Evolutionary conservation across 2,113 vertebrate genomes (phyloP).

Genomic region (Phycodurus eques): DNA sequence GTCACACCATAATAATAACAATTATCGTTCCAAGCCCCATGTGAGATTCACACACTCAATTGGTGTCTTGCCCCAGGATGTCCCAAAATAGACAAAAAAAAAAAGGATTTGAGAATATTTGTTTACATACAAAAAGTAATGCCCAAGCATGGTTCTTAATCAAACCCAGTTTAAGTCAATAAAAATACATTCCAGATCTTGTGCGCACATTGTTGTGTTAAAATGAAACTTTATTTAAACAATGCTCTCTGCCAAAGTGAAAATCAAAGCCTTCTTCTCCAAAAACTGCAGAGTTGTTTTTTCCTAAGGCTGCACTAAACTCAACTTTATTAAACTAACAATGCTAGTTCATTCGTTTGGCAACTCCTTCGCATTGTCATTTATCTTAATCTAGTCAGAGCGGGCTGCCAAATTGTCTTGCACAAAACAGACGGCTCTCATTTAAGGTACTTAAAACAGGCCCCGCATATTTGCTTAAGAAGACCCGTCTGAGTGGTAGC

Average conservation of each 20-base stretch:
- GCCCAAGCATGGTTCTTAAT: background rate
- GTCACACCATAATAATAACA: conserved; percentile 42
- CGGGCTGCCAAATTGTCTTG: background rate
- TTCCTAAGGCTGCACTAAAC: background rate
- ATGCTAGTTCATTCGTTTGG: background rate
- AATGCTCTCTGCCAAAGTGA: background rate
- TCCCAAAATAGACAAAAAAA: conserved; percentile 2
- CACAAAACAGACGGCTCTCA: background rate
- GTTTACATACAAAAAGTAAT: background rate
- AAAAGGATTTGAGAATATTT: background rate
- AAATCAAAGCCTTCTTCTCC: background rate
- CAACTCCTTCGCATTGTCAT: background rate
- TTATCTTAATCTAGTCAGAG: background rate
- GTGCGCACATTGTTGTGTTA: background rate
- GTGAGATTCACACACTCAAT: conserved; percentile 36
- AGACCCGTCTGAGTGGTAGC: background rate
- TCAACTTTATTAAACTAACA: background rate
- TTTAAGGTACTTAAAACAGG: background rate
- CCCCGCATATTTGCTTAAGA: background rate
- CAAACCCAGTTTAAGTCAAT: conserved; percentile 3
- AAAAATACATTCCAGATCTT: background rate
- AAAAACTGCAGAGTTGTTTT: background rate
- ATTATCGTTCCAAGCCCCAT: conserved; percentile 55
- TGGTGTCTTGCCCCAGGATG: conserved; percentile 33
- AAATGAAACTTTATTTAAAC: background rate